Conservation (phyloP, 30 jellyfish, hydroid and myxozoan genomes). For the Catostylus mosaicus region DNA sequence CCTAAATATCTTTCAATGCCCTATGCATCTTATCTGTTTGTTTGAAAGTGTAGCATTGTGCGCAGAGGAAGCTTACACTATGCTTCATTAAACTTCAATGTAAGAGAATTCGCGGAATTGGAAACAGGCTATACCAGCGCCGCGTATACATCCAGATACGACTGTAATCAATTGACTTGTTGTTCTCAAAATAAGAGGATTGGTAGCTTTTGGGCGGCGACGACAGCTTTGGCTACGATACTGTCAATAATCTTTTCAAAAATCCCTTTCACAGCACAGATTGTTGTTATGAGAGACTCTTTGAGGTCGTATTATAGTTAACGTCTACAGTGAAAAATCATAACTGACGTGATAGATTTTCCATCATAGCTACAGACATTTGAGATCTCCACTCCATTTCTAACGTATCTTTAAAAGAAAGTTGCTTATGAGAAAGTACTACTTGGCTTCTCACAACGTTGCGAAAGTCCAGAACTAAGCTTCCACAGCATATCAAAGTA, state of each 20-base stretch:
- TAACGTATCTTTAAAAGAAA: too few species aligned
- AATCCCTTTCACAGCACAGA: not conserved
- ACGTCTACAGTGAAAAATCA: too few species aligned
- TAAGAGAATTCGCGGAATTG: not conserved
- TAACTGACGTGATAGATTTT: too few species aligned
- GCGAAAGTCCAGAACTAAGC: too few species aligned
- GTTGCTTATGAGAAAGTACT: too few species aligned
- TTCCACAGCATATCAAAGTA: too few species aligned
- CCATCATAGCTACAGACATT: too few species aligned
- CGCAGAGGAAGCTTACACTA: not conserved
- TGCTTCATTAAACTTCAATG: slow-evolving; percentile 9
- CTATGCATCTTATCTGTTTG: not conserved
- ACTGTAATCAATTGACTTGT: not conserved
- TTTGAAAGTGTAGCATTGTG: slow-evolving; percentile 15
- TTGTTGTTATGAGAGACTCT: not conserved
- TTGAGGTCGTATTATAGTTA: not conserved
- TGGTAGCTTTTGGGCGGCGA: not conserved
- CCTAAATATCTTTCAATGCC: not conserved
- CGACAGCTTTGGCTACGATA: too few species aligned
- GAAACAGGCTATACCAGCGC: not conserved
- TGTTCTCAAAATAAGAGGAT: not conserved
- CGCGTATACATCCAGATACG: slow-evolving; percentile 3
- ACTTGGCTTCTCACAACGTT: too few species aligned
- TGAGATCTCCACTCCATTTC: too few species aligned
- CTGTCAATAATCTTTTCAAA: not conserved